Evolutionary conservation across 2,113 vertebrate genomes (phyloP).

Genomic region (Grus americana): DNA sequence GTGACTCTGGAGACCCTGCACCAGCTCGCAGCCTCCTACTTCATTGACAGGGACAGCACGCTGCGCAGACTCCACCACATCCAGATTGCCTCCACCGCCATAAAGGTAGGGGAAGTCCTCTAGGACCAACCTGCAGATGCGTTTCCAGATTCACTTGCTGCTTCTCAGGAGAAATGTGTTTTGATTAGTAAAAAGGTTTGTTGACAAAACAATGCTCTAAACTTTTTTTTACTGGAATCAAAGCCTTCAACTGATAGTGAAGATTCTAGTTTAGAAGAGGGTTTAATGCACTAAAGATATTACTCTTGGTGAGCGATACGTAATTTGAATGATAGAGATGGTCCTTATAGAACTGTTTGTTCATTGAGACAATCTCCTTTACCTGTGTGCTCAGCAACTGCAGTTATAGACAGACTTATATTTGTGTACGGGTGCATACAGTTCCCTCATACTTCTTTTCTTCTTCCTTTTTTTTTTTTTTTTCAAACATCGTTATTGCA

Average conservation of each 20-base stretch:
- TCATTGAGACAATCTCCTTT: background rate
- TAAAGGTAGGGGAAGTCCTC: constrained; percentile 76
- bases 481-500: background rate
- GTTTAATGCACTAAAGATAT: background rate
- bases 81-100: constrained; percentile 86
- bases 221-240: background rate
- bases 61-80: constrained; percentile 84
- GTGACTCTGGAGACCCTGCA: constrained; percentile 80
- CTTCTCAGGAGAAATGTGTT: background rate
- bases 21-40: constrained; percentile 86
- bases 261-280: background rate
- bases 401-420: background rate
- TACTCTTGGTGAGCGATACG: background rate
- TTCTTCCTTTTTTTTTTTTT: too few species aligned
- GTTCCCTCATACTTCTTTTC: background rate
- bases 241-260: background rate
- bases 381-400: background rate
- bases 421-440: background rate
- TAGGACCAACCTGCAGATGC: too few species aligned
- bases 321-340: background rate
- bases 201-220: background rate
- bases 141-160: background rate
- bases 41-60: constrained; percentile 84
- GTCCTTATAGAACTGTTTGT: background rate
- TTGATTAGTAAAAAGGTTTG: background rate